These are phyloP conservation scores for Chelonoidis abingdonii DNA, from an alignment of 2,113 vertebrate genomes.

Conservation along the genomic window DNA sequence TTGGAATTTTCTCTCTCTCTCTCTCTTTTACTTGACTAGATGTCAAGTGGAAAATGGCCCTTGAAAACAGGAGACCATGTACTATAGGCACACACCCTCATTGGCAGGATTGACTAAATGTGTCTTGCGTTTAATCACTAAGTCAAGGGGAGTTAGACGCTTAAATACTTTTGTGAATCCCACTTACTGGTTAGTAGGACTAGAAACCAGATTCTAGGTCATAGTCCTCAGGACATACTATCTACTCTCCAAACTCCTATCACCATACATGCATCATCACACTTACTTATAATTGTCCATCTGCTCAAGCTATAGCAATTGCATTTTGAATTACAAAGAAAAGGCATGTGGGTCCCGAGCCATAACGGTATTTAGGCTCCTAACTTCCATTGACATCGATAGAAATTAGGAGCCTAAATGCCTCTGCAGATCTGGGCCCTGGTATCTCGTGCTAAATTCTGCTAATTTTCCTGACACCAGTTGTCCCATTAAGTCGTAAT, in stretches of 20 bases:
- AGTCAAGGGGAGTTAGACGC: not conserved
- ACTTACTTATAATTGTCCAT: not conserved
- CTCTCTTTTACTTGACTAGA: not conserved
- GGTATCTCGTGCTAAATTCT: not conserved
- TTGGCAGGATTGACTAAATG: not conserved
- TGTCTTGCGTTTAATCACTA: not conserved
- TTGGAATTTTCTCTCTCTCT: not conserved
- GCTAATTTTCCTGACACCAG: not conserved
- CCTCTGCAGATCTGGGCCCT: not conserved
- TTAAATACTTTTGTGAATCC: too few species aligned
- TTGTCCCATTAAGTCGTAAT: not conserved
- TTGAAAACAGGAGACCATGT: not conserved
- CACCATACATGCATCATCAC: not conserved
- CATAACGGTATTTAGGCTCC: not conserved
- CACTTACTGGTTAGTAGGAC: not conserved
- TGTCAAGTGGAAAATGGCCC: not conserved
- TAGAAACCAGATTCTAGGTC: not conserved
- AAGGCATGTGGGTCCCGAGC: not conserved
- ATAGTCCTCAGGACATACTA: not conserved
- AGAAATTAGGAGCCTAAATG: not conserved
- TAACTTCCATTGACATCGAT: not conserved
- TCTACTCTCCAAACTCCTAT: not conserved
- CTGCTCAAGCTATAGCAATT: not conserved
- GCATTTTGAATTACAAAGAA: not conserved
- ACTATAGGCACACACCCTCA: not conserved